Evolutionary conservation across 2,888 invertebrate species (phyloP).

Genomic region (Stictocephala bisonia): DNA sequence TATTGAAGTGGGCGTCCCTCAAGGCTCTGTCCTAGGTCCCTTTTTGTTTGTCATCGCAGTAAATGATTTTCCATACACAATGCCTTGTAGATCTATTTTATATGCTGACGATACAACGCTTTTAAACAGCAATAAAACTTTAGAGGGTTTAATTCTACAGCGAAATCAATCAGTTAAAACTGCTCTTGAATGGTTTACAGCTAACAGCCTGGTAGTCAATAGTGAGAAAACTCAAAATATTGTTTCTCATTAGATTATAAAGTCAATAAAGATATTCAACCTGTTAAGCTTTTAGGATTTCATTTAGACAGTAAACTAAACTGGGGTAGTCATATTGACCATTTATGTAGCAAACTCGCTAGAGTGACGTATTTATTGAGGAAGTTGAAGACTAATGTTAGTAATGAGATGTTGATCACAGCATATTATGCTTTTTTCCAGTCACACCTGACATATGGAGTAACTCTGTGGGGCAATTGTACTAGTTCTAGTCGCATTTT

Average conservation of each 20-base stretch:
- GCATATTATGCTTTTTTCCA: not conserved
- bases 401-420: not conserved
- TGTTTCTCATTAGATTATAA: not conserved
- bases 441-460: constrained; percentile 1
- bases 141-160: not conserved
- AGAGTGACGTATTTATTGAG: not conserved
- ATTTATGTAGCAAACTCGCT: not conserved
- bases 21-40: not conserved
- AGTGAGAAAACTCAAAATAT: not conserved
- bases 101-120: not conserved
- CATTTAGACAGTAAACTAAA: not conserved
- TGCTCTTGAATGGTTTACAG: not conserved
- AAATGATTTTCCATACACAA: not conserved
- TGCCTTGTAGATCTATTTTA: not conserved
- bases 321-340: not conserved
- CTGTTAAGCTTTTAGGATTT: not conserved
- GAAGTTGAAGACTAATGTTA: not conserved
- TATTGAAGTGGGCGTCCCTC: no score
- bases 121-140: not conserved
- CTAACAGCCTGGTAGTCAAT: not conserved
- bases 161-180: not conserved
- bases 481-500: not conserved
- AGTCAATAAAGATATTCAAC: not conserved
- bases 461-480: no score
- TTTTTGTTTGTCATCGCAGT: not conserved